Percentiles rank a stretch among this genome's conserved stretches.
These are phyloP conservation scores for Argopecten irradians DNA, from an alignment of 1,140 invertebrate genomes.

Conservation along the genomic window DNA sequence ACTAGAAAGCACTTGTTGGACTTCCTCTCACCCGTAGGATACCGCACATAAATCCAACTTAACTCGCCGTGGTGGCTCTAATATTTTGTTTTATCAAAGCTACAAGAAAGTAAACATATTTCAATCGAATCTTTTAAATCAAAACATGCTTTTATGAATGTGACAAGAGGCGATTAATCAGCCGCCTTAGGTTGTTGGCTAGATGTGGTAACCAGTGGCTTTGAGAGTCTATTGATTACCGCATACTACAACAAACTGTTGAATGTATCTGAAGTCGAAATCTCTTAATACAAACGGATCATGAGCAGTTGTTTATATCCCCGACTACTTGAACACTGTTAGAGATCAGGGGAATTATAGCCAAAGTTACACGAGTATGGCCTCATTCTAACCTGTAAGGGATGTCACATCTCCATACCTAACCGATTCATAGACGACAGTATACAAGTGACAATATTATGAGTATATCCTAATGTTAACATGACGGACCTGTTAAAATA, in stretches of 20 bases:
- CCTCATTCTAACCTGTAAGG: neutral
- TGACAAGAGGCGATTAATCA: neutral
- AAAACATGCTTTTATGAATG: slow-evolving; percentile 12
- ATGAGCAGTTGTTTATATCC: slow-evolving; percentile 7
- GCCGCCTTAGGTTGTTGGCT: neutral
- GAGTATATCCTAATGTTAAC: neutral
- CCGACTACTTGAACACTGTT: neutral
- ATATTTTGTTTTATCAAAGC: slow-evolving; percentile 15
- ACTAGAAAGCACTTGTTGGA: neutral
- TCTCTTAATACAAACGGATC: slow-evolving; percentile 21
- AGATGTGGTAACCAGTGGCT: neutral
- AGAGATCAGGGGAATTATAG: neutral
- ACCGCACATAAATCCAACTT: neutral
- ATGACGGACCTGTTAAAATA: no score
- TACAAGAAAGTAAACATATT: slow-evolving; percentile 23
- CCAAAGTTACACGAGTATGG: neutral
- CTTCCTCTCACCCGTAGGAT: neutral
- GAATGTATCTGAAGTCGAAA: neutral
- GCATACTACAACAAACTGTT: neutral
- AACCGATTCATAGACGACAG: neutral
- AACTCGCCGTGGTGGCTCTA: neutral
- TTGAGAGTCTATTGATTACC: neutral
- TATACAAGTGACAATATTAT: no score
- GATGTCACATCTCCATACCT: neutral
- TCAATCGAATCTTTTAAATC: slow-evolving; percentile 11